These are phyloP conservation scores for Lasioglossum zephyrum DNA, from an alignment of 2,888 invertebrate genomes.

Conservation along the genomic window DNA sequence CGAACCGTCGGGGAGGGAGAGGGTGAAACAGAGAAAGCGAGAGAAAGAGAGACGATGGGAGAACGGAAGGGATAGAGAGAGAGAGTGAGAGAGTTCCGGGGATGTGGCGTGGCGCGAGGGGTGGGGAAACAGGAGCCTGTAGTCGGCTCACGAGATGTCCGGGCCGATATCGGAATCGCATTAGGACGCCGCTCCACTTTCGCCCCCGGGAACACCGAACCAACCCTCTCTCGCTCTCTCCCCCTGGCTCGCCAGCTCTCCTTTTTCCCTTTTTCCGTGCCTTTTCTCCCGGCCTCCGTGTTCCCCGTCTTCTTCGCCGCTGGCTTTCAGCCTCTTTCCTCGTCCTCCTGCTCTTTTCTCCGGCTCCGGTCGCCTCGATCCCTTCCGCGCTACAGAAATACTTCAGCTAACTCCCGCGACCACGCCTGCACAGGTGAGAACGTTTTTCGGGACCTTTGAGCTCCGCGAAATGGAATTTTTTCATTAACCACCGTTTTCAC, in stretches of 20 bases:
- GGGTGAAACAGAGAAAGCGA: constrained; percentile 22
- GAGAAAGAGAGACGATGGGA: not conserved
- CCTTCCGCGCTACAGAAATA: constrained; percentile 56
- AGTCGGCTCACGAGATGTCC: constrained; percentile 76
- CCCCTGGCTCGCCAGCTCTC: not conserved
- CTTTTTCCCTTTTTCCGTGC: constrained; percentile 40
- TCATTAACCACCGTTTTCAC: not conserved
- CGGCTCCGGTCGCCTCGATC: constrained; percentile 26
- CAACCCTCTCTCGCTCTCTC: constrained; percentile 46
- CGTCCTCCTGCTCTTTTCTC: constrained; percentile 55
- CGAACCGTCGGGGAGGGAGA: constrained; percentile 7
- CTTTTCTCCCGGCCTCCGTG: constrained; percentile 26
- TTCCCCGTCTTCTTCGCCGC: constrained; percentile 16
- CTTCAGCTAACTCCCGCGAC: constrained; percentile 61
- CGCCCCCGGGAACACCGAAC: constrained; percentile 68
- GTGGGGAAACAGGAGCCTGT: constrained; percentile 63
- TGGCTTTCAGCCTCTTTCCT: constrained; percentile 30
- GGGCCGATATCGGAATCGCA: constrained; percentile 81
- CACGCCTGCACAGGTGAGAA: constrained; percentile 61
- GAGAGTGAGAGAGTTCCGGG: constrained; percentile 36
- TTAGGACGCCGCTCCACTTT: constrained; percentile 76
- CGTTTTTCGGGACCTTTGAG: not conserved
- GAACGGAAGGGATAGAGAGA: not conserved
- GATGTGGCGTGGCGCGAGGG: constrained; percentile 48
- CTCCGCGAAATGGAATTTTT: not conserved